Evolutionary conservation across 2,113 vertebrate genomes (phyloP).

Genomic region (Orthonyx spaldingii): DNA sequence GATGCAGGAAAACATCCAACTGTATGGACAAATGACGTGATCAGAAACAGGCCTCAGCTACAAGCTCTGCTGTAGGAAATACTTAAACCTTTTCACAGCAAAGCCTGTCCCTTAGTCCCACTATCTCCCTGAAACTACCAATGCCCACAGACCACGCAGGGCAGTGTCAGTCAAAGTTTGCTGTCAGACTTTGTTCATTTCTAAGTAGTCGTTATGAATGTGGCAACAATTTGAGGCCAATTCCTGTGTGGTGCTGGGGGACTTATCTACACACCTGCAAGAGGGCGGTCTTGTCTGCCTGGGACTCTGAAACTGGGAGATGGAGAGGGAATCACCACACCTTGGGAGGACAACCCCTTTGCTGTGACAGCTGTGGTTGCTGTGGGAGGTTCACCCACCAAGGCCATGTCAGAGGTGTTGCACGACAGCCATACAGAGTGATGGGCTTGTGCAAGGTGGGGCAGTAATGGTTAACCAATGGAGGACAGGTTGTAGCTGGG

Average conservation of each 20-base stretch:
- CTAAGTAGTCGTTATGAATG: not conserved
- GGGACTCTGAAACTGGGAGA: not conserved
- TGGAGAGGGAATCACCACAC: not conserved
- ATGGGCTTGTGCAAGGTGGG: not conserved
- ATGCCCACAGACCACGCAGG: not conserved
- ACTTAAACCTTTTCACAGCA: not conserved
- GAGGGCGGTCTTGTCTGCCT: not conserved
- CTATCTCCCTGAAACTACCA: not conserved
- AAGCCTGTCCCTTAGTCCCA: not conserved
- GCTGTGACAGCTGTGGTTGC: not conserved
- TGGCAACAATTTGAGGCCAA: not conserved
- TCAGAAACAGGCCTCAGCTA: not conserved
- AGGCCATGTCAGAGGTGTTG: not conserved
- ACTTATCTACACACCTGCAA: not conserved
- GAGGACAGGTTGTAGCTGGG: not conserved
- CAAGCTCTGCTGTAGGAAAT: not conserved
- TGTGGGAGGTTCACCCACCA: not conserved
- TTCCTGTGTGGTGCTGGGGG: rapidly evolving
- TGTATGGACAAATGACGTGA: not conserved
- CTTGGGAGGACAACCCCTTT: not conserved
- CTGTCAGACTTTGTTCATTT: not conserved
- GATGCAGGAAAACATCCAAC: not conserved
- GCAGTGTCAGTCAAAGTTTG: not conserved
- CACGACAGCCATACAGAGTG: rapidly evolving
- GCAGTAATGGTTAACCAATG: not conserved